Base-by-base conservation (phyloP, 1,140 invertebrate genomes). In the Acromyrmex charruanus region DNA sequence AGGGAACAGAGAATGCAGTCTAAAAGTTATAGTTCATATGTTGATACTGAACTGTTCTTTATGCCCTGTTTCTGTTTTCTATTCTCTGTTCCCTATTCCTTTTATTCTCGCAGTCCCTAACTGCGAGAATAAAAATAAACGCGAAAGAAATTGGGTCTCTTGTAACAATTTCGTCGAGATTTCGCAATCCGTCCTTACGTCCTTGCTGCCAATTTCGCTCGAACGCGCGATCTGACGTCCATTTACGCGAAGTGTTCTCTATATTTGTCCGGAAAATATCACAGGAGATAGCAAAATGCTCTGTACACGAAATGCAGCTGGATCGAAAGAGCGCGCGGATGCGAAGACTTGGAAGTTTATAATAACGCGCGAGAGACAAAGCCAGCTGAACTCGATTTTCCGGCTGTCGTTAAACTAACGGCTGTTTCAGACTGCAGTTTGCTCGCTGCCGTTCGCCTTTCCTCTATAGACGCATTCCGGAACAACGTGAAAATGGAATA, bases 381-480 rank as follows among this genome's bases (percentile, higher is more conserved):
- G 35, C 71, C 75, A 53, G 44, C 58, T 44, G 53, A 82, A 82
- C 66, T 82, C 79, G 79, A 82, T 82, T 82, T 82, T 74, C 80
- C 55, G 39, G 39, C 79, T 82, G 68, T 72, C 80, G 80, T 82
- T 82, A 63, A 61, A 82, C 68, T 74, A 82, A 82, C 66, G 53
- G 65, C 51, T 65, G 28, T 71, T 81, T 25, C 63, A 66, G 66
- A n/a, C 68, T 59, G 28, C 55, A 85, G 72, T 85, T 85, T 85
- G 77, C 82, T 85, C 72, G 35, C 82, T 58, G 55, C 25, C 31
- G 14, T 25, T 82, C 25, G 35, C 66, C 55, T 68, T 80, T 68
- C 16, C 55, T 59, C 55, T 12, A 21, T 25, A 39, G 55, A 61
- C 68, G 49, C 55, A 31, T 82, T 44, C 14, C 35, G 79, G 55